Evolutionary conservation across 2,888 invertebrate genomes (phyloP), one percentile per base, ranked within the genome.

Genomic region (Parelbella ahira): DNA sequence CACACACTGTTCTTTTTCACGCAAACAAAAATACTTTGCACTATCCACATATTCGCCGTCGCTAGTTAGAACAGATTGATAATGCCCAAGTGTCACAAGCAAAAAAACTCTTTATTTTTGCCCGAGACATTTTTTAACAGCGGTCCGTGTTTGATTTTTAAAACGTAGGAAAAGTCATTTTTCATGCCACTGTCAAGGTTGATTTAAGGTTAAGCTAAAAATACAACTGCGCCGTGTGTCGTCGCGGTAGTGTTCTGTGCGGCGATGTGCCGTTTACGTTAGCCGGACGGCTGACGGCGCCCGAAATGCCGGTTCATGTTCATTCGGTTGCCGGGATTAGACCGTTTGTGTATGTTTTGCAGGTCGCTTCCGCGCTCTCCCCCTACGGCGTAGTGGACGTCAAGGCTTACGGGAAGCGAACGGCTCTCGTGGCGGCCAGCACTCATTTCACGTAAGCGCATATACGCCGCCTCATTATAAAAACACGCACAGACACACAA

Each of bases 351-450:
- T 44, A 30, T 51, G 52, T 51, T 45, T 53, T 44, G 12, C 63
- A 92, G 92, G 69, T 92, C 49, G 80, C 88, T 24, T 72, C 87
- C 19, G 67, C 88, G 43, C 82, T 93, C 37, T 88, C 91, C 5
- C 64, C 70, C 6, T 91, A 83, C 67, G 93, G 93, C 0, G 83
- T 87, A 21, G 84, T 93, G 13, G 93, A 93, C 68, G 77, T 93
- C 5, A 90, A 89, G 60, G 87, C 88, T 21, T 73, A 86, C 45
- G 87, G 89, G 5, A 63, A 63, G 12, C 75, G 73, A 27, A 72
- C 84, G 2, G 91, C 91, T 2, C 69, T 93, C 8, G 80, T 93
- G 19, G 93, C 93, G 1, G 88, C 92, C 10, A 76, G 84, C 48
- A 90, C 89, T 60, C 89, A 88, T 47, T 63, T 68, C 47, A 90